phyloP scores from a whole-genome alignment of 2,888 invertebrate species.

The Thecocarcelia acutangulata region DNA sequence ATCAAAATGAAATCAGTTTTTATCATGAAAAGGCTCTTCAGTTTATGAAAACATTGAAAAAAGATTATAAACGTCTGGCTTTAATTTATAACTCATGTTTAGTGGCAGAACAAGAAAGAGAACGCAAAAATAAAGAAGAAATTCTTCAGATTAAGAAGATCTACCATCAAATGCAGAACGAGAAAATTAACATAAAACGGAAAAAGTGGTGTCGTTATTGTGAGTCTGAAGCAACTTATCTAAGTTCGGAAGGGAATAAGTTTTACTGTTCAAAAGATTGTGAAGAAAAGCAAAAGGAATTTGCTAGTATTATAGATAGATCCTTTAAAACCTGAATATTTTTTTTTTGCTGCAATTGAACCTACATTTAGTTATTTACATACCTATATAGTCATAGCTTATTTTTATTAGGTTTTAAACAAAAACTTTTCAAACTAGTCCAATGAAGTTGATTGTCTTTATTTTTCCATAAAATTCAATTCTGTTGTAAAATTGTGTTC shows the following conservation, averaged over 20 bases:
- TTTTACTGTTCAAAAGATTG: constrained; percentile 71
- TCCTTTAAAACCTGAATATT: too few relatives aligned
- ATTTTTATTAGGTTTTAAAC: too few relatives aligned
- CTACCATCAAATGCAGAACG: constrained; percentile 55
- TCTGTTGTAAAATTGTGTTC: too few relatives aligned
- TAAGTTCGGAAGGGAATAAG: constrained; percentile 14
- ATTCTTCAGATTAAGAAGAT: constrained; percentile 46
- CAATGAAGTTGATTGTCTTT: too few relatives aligned
- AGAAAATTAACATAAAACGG: constrained; percentile 69
- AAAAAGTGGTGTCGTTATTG: constrained; percentile 73
- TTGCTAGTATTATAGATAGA: constrained; percentile 9
- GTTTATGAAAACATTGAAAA: constrained; percentile 21
- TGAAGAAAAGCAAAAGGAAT: constrained; percentile 53
- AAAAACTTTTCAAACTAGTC: constrained; percentile 18
- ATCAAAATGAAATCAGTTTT: background rate
- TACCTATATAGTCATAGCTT: too few relatives aligned
- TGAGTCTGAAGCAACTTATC: constrained; percentile 69
- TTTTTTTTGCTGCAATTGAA: too few relatives aligned
- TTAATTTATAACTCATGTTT: constrained; percentile 18
- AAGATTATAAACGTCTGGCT: constrained; percentile 30
- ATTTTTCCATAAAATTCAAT: too few relatives aligned
- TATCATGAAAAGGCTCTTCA: constrained; percentile 5
- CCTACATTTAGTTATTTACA: background rate
- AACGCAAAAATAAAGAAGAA: constrained; percentile 51
- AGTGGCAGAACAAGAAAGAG: constrained; percentile 28